These are phyloP conservation scores for Oncorhynchus keta DNA, from an alignment of 2,113 vertebrate species.

Conservation along the genomic window DNA sequence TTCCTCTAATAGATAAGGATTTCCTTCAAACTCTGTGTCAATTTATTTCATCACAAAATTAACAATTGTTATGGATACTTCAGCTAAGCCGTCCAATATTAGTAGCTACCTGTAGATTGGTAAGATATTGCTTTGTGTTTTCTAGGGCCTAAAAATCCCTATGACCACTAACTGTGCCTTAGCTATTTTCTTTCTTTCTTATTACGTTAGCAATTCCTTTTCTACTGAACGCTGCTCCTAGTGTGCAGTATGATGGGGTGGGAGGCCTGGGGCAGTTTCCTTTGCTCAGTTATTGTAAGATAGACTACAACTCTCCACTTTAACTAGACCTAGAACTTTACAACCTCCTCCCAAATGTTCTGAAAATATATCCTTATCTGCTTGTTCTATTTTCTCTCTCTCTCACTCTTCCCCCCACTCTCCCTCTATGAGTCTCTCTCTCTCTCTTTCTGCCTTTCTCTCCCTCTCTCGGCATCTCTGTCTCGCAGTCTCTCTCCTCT, in stretches of 20 bases:
- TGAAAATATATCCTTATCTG: constrained; percentile 4
- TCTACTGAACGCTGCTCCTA: neutral
- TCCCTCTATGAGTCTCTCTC: neutral
- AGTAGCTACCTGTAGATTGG: neutral
- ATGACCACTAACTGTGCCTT: neutral
- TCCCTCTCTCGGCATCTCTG: too few relatives aligned
- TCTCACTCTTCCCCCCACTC: neutral
- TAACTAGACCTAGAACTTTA: constrained; percentile 14
- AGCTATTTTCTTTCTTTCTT: neutral
- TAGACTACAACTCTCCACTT: constrained; percentile 14
- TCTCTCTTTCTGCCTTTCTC: neutral
- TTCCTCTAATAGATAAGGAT: too few relatives aligned
- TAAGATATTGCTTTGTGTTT: neutral
- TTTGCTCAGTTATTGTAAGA: constrained; percentile 8
- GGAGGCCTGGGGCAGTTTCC: constrained; percentile 8
- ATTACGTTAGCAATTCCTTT: neutral
- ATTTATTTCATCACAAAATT: too few relatives aligned
- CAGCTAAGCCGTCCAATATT: too few relatives aligned
- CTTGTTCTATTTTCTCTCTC: constrained; percentile 23
- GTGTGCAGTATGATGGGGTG: neutral
- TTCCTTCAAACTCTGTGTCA: too few relatives aligned
- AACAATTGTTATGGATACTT: too few relatives aligned
- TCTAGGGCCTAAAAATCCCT: neutral
- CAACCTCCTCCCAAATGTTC: constrained; percentile 4
- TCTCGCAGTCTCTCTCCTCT: neutral